phyloP scores from a whole-genome alignment of 1,140 invertebrate species.

The Potamilus streckersoni region DNA sequence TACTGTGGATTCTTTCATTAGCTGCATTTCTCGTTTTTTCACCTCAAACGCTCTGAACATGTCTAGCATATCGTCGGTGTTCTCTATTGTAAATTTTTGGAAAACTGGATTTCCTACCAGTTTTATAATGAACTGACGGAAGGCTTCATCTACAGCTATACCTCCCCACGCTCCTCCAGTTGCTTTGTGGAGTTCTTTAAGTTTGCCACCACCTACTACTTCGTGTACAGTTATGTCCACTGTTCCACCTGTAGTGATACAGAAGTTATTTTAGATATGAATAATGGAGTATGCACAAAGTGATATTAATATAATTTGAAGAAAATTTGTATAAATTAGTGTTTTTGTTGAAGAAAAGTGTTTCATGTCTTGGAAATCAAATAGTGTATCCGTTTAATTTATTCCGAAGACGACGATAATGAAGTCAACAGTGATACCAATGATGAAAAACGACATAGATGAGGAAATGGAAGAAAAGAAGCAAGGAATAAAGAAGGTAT shows the following conservation, averaged over 20 bases:
- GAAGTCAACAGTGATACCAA: no score
- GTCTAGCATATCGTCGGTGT: neutral
- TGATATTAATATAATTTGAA: no score
- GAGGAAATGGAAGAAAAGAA: no score
- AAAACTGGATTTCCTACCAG: neutral
- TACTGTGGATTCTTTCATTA: neutral
- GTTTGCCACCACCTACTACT: neutral
- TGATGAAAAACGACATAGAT: no score
- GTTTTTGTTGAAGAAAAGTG: no score
- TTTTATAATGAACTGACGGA: neutral
- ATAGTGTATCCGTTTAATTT: no score
- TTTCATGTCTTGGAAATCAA: no score
- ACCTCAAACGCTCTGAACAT: constrained; percentile 1
- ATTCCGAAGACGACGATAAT: no score
- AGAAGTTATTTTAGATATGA: no score
- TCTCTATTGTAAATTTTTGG: neutral
- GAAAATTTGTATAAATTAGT: no score
- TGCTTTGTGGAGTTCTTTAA: neutral
- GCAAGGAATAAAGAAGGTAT: no score
- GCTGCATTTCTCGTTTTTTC: neutral
- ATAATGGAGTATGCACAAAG: no score
- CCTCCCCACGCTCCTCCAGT: neutral
- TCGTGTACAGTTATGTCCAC: constrained; percentile 4
- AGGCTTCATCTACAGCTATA: neutral
- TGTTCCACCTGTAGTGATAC: neutral